Evolutionary conservation across 2,797 vertebrate genomes (phyloP), one percentile per base, ranked within the genome.

Genomic region (Pipistrellus kuhlii): DNA sequence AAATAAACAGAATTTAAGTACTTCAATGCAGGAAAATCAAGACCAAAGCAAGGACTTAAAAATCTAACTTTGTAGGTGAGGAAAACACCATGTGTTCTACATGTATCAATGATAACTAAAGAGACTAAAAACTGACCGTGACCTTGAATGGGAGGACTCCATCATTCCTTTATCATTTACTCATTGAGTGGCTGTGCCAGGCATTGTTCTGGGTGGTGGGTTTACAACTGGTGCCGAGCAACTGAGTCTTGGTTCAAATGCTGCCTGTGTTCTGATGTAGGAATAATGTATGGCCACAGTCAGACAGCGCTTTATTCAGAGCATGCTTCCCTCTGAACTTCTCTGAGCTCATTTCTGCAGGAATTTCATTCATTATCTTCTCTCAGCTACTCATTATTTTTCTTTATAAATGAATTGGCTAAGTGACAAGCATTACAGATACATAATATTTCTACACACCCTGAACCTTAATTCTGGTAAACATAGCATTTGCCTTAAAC

Each of bases 361-460:
- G 82, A 90, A 91, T 93, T 96, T 88, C 75, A 91, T 77, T 94
- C 92, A 93, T 93, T 88, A 55, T 51, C 32, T 87, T 83, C 86
- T 95, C 75, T n/a, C 95, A 86, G 66, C 84, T 93, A 78, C 51
- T 95, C 82, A 86, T 95, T 95, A 90, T 78, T 96, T 90, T 92
- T 64, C 62, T 95, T 95, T 80, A 68, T 73, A 97, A 96, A 81
- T 89, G 75, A 95, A 85, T 78, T 94, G 53, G 35, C 73, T 90
- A 96, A 96, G 88, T 95, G 93, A 71, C 85, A 86, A 84, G 44
- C 66, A 95, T 88, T 86, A 76, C 53, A 88, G 87, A 53, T 69
- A 68, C 23, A 91, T 78, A 90, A 90, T 73, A 92, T 93, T 93
- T 95, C 83, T 77, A 96, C 94, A 78, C 59, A 75, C 71, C 25